Evolutionary conservation across 2,797 vertebrate species (phyloP).

Genomic region (Thunnus albacares): DNA sequence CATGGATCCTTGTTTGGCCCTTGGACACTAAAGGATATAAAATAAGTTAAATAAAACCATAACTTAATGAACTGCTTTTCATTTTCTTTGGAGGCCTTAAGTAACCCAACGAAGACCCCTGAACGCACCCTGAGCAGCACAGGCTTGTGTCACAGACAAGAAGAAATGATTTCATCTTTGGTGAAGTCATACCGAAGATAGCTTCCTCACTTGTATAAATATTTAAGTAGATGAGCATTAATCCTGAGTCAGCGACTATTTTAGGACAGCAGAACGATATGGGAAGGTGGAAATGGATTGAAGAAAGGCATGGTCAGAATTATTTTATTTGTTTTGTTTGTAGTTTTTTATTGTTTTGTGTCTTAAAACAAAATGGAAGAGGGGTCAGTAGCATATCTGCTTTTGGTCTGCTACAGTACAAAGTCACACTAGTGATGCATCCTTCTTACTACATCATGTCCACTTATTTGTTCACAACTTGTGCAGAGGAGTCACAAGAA

Average conservation of each 20-base stretch:
- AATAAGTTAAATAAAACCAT: slow-evolving; percentile 32
- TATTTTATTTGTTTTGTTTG: background rate
- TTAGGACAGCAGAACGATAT: slow-evolving; percentile 55
- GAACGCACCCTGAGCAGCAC: background rate
- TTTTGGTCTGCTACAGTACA: background rate
- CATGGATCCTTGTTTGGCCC: slow-evolving; percentile 3
- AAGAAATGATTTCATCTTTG: slow-evolving; percentile 63
- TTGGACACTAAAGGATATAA: background rate
- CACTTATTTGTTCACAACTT: no score
- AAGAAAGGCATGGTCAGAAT: background rate
- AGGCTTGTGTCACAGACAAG: slow-evolving; percentile 1
- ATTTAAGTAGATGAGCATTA: slow-evolving; percentile 80
- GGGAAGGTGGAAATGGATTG: slow-evolving; percentile 38
- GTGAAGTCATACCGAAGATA: slow-evolving; percentile 61
- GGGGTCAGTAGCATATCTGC: background rate
- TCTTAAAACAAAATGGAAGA: background rate
- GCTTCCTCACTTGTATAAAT: slow-evolving; percentile 77
- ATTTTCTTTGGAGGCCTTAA: slow-evolving; percentile 14
- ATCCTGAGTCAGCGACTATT: slow-evolving; percentile 80
- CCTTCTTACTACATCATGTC: background rate
- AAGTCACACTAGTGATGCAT: no score
- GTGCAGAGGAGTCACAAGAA: no score
- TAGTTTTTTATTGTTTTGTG: background rate
- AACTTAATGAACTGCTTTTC: slow-evolving; percentile 10
- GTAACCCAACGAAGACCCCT: slow-evolving; percentile 11